Evolutionary conservation across 2,888 invertebrate species (phyloP).

Genomic region (Peribatodes rhomboidaria): DNA sequence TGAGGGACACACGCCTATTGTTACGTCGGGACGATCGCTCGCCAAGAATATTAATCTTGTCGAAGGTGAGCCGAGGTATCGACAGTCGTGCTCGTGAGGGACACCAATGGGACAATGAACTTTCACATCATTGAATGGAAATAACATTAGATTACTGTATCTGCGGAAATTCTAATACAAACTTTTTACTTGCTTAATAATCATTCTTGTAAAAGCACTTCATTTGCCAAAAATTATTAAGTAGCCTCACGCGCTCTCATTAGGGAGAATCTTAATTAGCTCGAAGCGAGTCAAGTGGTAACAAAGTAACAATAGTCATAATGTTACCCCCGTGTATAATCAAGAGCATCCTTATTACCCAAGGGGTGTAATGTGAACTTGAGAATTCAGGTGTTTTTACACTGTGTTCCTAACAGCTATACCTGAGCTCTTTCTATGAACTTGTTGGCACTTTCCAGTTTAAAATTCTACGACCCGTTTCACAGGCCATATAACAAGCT

Average conservation of each 20-base stretch:
- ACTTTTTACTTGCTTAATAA: slow-evolving; percentile 1
- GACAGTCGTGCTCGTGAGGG: slow-evolving; percentile 64
- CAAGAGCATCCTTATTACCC: slow-evolving; percentile 42
- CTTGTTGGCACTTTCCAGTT: not conserved
- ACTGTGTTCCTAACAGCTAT: not conserved
- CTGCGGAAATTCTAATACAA: slow-evolving; percentile 47
- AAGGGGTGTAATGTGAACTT: slow-evolving; percentile 34
- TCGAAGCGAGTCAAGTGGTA: slow-evolving; percentile 39
- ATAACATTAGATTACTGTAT: slow-evolving; percentile 49
- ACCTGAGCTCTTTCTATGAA: not conserved
- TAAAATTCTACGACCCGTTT: not conserved
- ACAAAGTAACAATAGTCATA: slow-evolving; percentile 41
- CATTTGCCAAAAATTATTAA: slow-evolving; percentile 7
- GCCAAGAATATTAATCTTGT: slow-evolving; percentile 84
- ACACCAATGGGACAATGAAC: slow-evolving; percentile 75
- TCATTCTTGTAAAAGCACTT: not conserved
- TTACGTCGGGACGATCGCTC: slow-evolving; percentile 75
- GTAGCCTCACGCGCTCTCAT: slow-evolving; percentile 10
- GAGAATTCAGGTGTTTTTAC: slow-evolving; percentile 4
- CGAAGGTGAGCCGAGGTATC: slow-evolving; percentile 68
- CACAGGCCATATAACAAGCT: not conserved
- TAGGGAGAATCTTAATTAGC: slow-evolving; percentile 34
- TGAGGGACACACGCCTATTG: slow-evolving; percentile 76
- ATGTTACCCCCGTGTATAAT: slow-evolving; percentile 45
- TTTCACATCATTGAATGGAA: slow-evolving; percentile 59